phyloP scores from a whole-genome alignment of 2,797 vertebrate species.

The Helicolenus hilgendorfi region DNA sequence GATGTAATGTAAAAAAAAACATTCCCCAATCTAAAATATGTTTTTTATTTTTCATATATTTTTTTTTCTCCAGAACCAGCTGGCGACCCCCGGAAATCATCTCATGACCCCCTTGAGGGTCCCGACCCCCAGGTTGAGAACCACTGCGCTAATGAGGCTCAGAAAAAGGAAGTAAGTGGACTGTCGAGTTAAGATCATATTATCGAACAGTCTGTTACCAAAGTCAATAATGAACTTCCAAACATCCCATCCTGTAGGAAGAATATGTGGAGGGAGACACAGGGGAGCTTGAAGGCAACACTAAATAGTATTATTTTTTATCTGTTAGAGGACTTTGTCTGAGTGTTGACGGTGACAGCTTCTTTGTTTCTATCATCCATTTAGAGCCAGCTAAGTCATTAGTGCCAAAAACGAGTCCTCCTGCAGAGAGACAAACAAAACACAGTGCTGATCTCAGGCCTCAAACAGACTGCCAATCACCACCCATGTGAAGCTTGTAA shows the following conservation, averaged over 20 bases:
- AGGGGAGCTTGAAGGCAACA: neutral
- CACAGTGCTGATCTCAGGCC: slow-evolving; percentile 15
- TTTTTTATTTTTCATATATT: too few species aligned
- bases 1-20: too few species aligned
- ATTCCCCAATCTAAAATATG: too few species aligned
- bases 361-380: slow-evolving; percentile 45
- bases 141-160: neutral
- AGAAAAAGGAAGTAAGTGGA: neutral
- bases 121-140: too few species aligned
- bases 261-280: neutral
- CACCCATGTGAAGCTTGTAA: neutral
- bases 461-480: slow-evolving; percentile 52
- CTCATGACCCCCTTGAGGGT: too few species aligned
- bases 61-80: too few species aligned
- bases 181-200: neutral
- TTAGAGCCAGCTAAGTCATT: slow-evolving; percentile 49
- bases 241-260: neutral
- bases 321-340: neutral
- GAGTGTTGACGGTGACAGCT: slow-evolving; percentile 14
- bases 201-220: neutral
- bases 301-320: neutral
- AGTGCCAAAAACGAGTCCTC: slow-evolving; percentile 43
- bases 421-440: slow-evolving; percentile 43
- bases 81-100: too few species aligned
- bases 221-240: neutral